Base-by-base conservation (phyloP, 1,140 invertebrate species). In the Apis laboriosa region DNA sequence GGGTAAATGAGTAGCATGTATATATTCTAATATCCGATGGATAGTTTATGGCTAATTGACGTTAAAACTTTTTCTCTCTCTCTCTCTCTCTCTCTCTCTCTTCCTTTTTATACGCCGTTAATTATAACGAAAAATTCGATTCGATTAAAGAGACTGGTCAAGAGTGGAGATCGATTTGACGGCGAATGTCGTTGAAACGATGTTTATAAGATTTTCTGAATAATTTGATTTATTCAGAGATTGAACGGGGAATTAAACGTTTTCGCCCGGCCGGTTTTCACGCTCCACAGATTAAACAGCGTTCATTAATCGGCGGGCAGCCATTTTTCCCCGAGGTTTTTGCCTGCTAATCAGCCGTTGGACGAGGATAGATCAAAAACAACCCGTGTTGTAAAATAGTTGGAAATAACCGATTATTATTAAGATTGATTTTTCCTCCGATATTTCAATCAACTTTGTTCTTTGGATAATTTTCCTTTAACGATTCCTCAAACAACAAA, bases 141-240 rank as follows among this genome's bases (percentile, higher is more conserved):
- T 55, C 28, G n/a, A 11, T 71, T 28, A 15, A 71, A 28, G 34
- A 9, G 51, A 49, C 67, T 11, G 51, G 53, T 43, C 13, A 58
- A n/a, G 11, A 15, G 34, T 43, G 4, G 34, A 43, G 34, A 43
- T 43, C 34, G 34, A 43, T 43, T 43, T 43, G 15, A 19, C 8
- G 61, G 12, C 61, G 61, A 24, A n/a, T 49, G 21, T 8, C 19
- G 70, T 21, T 24, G 24, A n/a, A 72, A 72, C 11, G 56, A 49
- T 15, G 60, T 24, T 53, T 71, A 53, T 60, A 43, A 28, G 19
- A 1, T 61, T 53, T 60, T 17, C 56, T 4, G 56, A 58, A 49
- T 72, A 79, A 79, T 79, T 53, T 72, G 77, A 79, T 79, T 79
- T 72, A 79, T 79, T 17, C 43, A 19, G 9, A 56, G 67, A 79